phyloP scores from a whole-genome alignment of 2,797 vertebrate genomes.

The Labeo calbasu region DNA sequence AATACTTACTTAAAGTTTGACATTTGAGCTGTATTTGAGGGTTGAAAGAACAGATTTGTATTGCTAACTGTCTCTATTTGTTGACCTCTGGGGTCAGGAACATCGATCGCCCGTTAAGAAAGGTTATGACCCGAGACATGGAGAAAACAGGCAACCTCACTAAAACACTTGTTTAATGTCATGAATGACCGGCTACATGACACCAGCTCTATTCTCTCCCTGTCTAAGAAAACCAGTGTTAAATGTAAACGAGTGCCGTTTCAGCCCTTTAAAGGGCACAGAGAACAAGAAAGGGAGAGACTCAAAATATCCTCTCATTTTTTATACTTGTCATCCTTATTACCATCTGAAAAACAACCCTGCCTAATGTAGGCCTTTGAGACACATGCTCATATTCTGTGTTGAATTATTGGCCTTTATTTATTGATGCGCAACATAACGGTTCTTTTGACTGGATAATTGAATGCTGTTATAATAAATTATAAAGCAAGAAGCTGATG shows the following conservation, averaged over 20 bases:
- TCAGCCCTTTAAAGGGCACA: conserved; percentile 47
- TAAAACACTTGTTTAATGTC: conserved; percentile 40
- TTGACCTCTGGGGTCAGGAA: not conserved
- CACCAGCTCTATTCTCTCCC: conserved; percentile 15
- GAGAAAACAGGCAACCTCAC: conserved; percentile 7
- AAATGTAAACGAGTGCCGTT: conserved; percentile 45
- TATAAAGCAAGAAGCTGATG: conserved; percentile 22
- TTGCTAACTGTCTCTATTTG: not conserved
- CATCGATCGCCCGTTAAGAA: conserved; percentile 43
- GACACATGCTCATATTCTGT: conserved; percentile 23
- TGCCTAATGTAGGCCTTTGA: not conserved
- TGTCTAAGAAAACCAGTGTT: conserved; percentile 32
- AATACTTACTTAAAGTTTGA: not conserved
- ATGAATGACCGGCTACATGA: not conserved
- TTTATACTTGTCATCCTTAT: conserved; percentile 31
- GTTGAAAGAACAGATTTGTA: not conserved
- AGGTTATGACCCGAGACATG: conserved; percentile 24
- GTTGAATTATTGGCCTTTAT: conserved; percentile 50
- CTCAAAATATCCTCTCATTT: conserved; percentile 24
- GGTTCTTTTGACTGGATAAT: conserved; percentile 42
- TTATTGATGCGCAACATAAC: conserved; percentile 45
- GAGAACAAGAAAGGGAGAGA: not conserved
- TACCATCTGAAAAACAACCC: not conserved
- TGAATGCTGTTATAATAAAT: conserved; percentile 44
- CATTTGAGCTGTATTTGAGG: not conserved